A percentile compares a stretch with the other conserved stretches of the same genome.
These are phyloP conservation scores for Brachylomia viminalis DNA, from an alignment of 2,888 invertebrate species.

Conservation along the genomic window DNA sequence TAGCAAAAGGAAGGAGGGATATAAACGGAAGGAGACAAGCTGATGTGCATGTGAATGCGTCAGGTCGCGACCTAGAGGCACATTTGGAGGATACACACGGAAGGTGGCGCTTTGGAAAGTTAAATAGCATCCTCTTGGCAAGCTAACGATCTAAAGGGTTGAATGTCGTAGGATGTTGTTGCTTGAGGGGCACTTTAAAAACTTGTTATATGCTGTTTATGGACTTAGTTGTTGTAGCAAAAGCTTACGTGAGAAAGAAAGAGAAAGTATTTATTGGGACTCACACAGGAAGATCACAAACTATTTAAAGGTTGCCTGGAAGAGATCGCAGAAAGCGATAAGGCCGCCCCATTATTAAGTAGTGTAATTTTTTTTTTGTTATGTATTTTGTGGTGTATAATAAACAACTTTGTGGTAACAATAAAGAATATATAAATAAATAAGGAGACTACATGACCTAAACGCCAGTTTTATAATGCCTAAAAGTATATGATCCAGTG, in stretches of 20 bases:
- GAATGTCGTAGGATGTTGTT: conserved; percentile 3
- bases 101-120: conserved; percentile 48
- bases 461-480: too few relatives aligned
- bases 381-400: too few relatives aligned
- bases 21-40: conserved; percentile 20
- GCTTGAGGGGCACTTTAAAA: neutral
- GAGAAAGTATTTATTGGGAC: neutral
- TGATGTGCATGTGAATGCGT: conserved; percentile 41
- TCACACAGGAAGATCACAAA: neutral
- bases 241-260: neutral
- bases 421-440: too few relatives aligned
- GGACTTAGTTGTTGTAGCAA: neutral
- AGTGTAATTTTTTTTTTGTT: too few relatives aligned
- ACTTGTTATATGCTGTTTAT: neutral
- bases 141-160: conserved; percentile 1
- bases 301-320: too few relatives aligned
- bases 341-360: too few relatives aligned
- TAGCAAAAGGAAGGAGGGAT: neutral
- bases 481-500: too few relatives aligned
- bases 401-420: too few relatives aligned
- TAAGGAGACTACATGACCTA: too few relatives aligned
- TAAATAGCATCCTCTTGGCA: conserved; percentile 57
- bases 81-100: conserved; percentile 46
- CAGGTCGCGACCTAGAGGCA: conserved; percentile 49
- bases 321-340: too few relatives aligned